These are phyloP conservation scores for Ramphastos sulfuratus DNA, from an alignment of 2,113 vertebrate genomes.

Conservation along the genomic window DNA sequence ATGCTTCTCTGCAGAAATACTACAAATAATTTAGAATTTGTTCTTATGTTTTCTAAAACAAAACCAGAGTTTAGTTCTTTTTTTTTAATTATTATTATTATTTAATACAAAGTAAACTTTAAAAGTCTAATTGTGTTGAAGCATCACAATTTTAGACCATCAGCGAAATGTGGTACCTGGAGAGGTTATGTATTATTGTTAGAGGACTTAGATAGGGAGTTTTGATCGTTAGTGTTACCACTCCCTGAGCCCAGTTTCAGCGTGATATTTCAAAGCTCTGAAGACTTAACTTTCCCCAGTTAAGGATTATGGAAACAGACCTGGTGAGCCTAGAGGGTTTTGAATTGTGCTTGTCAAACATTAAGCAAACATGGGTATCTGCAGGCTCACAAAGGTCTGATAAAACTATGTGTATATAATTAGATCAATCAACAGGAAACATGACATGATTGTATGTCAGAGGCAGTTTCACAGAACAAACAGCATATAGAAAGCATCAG, in stretches of 20 bases:
- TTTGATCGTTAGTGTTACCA: constrained; percentile 23
- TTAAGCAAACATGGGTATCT: constrained; percentile 73
- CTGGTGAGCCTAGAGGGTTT: constrained; percentile 71
- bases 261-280: constrained; percentile 69
- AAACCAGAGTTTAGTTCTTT: neutral
- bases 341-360: constrained; percentile 72
- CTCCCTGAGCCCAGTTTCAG: constrained; percentile 58
- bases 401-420: constrained; percentile 73
- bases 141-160: neutral
- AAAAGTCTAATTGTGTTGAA: neutral
- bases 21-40: neutral
- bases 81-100: too few relatives aligned
- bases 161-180: neutral
- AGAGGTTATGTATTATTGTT: neutral
- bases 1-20: neutral
- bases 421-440: constrained; percentile 72
- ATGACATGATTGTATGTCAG: constrained; percentile 58
- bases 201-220: neutral
- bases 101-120: neutral
- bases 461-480: constrained; percentile 41
- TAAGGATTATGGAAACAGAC: constrained; percentile 74
- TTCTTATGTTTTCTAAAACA: neutral
- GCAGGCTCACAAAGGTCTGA: constrained; percentile 72
- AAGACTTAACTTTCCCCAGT: constrained; percentile 72
- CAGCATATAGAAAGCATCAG: neutral